Evolutionary conservation across 1,140 invertebrate genomes (phyloP).

Genomic region (Neodiprion fabricii): DNA sequence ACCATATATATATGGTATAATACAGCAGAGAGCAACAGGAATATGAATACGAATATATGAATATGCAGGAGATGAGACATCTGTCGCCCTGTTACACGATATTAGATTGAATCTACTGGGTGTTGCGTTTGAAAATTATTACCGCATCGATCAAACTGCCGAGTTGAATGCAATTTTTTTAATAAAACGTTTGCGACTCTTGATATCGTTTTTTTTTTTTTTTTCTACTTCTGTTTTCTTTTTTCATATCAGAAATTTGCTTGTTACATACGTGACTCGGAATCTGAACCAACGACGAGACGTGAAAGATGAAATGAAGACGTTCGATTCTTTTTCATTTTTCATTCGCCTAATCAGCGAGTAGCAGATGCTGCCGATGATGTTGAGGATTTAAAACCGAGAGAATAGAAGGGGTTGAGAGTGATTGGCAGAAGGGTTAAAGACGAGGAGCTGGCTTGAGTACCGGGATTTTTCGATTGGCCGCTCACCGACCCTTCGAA

Average conservation of each 20-base stretch:
- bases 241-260: background rate
- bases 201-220: background rate
- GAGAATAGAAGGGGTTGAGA: background rate
- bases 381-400: background rate
- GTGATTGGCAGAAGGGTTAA: background rate
- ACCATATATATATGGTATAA: too few relatives aligned
- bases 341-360: background rate
- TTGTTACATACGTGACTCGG: too few relatives aligned
- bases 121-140: background rate
- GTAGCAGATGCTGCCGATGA: background rate
- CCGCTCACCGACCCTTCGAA: background rate
- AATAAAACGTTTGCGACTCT: too few relatives aligned
- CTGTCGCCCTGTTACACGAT: slow-evolving; percentile 36
- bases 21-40: too few relatives aligned
- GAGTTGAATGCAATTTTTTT: too few relatives aligned
- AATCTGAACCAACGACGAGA: too few relatives aligned
- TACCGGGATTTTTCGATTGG: background rate
- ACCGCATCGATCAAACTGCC: too few relatives aligned
- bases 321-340: background rate
- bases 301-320: too few relatives aligned
- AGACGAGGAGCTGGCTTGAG: background rate
- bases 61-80: slow-evolving; percentile 47
- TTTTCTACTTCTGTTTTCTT: background rate
- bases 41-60: slow-evolving; percentile 32
- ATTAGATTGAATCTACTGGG: background rate